phyloP scores from a whole-genome alignment of 1,140 invertebrate species.

The Drosophila takahashii region DNA sequence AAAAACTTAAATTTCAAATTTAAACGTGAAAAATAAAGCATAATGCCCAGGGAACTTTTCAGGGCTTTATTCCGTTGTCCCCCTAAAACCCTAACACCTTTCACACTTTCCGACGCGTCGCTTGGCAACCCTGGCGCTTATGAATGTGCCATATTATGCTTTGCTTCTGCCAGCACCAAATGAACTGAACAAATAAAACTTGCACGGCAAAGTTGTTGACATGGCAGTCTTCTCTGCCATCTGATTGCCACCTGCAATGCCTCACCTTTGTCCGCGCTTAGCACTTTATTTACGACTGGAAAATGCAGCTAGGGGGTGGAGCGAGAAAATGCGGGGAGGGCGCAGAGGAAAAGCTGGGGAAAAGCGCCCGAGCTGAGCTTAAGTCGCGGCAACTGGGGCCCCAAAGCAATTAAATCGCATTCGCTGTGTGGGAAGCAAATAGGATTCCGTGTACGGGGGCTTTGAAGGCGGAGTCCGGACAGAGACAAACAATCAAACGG shows the following conservation, averaged over 20 bases:
- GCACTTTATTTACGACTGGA: slow-evolving; percentile 69
- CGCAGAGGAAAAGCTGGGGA: background rate
- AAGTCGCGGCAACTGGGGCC: slow-evolving; percentile 31
- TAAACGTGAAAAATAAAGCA: background rate
- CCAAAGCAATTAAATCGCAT: slow-evolving; percentile 71
- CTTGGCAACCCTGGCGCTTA: slow-evolving; percentile 7
- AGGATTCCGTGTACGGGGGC: slow-evolving; percentile 5
- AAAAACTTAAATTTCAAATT: background rate
- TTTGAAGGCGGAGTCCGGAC: slow-evolving; percentile 16
- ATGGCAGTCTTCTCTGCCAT: slow-evolving; percentile 39
- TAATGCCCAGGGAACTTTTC: background rate
- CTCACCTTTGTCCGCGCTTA: slow-evolving; percentile 36
- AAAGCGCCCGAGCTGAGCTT: too few relatives aligned
- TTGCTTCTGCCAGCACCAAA: slow-evolving; percentile 37
- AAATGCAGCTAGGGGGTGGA: slow-evolving; percentile 46
- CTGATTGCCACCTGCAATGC: slow-evolving; percentile 5
- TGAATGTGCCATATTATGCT: slow-evolving; percentile 8
- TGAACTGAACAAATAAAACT: slow-evolving; percentile 69
- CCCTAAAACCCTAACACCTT: background rate
- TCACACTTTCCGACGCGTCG: background rate
- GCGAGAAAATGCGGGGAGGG: background rate
- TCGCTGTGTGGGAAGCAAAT: slow-evolving; percentile 19
- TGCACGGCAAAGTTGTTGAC: slow-evolving; percentile 62
- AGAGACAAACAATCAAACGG: slow-evolving; percentile 77
- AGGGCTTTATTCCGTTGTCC: background rate